phyloP scores from a whole-genome alignment of 2,797 vertebrate genomes.

The Takifugu rubripes region DNA sequence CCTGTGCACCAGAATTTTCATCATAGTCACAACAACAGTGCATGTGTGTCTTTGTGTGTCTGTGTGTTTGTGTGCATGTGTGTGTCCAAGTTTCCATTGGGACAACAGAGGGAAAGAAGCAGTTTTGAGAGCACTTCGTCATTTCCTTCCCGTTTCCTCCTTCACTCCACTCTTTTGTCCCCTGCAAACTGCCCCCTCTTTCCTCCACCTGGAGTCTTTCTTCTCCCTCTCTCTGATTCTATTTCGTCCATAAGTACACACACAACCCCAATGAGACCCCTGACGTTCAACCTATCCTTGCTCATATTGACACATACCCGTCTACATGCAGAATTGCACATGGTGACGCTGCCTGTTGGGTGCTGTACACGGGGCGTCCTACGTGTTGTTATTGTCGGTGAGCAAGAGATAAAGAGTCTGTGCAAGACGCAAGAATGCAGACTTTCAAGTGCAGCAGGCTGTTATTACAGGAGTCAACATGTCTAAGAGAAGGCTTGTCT shows the following conservation, averaged over 20 bases:
- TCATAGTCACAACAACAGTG: constrained; percentile 49
- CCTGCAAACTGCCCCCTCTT: constrained; percentile 59
- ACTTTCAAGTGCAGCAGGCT: constrained; percentile 40
- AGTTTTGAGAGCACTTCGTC: constrained; percentile 62
- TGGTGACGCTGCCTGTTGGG: background rate
- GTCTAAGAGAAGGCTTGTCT: constrained; percentile 22
- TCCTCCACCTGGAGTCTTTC: constrained; percentile 57
- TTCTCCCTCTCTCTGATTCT: constrained; percentile 8
- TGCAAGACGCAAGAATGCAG: constrained; percentile 15
- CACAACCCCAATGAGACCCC: background rate
- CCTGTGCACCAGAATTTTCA: constrained; percentile 47
- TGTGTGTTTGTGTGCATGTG: constrained; percentile 11
- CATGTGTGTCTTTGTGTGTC: constrained; percentile 2
- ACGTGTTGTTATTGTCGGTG: no score
- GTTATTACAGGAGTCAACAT: constrained; percentile 25
- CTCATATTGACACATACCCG: background rate
- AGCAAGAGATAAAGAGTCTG: background rate
- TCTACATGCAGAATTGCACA: background rate
- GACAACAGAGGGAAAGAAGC: constrained; percentile 61
- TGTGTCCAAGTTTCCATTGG: constrained; percentile 60
- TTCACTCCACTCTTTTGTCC: constrained; percentile 70
- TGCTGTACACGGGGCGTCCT: background rate
- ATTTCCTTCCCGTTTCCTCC: constrained; percentile 77
- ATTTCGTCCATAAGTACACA: constrained; percentile 8
- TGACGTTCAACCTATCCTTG: background rate